Conservation (phyloP, 2,113 vertebrate species). For the Harpagus bidentatus region DNA sequence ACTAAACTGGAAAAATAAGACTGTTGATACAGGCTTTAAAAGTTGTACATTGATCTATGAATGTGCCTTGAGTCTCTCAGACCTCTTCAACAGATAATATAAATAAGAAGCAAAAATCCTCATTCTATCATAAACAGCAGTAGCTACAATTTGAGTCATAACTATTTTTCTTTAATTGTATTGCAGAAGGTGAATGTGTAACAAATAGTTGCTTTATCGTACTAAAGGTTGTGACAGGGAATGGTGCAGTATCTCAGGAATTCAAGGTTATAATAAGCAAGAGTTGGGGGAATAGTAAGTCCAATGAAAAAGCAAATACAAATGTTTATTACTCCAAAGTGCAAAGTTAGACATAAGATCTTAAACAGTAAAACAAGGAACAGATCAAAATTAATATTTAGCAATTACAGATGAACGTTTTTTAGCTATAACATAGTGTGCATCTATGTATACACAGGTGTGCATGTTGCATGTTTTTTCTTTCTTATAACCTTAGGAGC, state of each 20-base stretch:
- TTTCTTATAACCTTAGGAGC: neutral
- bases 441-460: neutral
- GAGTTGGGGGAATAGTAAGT: neutral
- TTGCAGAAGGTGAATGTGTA: neutral
- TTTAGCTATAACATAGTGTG: neutral
- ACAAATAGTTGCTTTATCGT: neutral
- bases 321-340: neutral
- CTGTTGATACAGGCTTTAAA: neutral
- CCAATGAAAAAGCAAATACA: neutral
- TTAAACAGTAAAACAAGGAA: neutral
- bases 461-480: neutral
- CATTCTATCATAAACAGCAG: neutral
- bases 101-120: neutral
- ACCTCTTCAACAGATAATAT: neutral
- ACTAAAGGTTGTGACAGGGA: neutral
- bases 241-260: neutral
- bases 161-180: neutral
- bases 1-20: constrained; percentile 51
- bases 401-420: neutral
- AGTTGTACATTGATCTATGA: neutral
- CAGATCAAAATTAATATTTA: neutral
- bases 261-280: neutral
- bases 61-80: neutral
- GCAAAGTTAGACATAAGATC: neutral
- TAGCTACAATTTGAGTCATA: neutral